Evolutionary conservation across 1,140 invertebrate genomes (phyloP).

Genomic region (Bombus haemorrhoidalis): DNA sequence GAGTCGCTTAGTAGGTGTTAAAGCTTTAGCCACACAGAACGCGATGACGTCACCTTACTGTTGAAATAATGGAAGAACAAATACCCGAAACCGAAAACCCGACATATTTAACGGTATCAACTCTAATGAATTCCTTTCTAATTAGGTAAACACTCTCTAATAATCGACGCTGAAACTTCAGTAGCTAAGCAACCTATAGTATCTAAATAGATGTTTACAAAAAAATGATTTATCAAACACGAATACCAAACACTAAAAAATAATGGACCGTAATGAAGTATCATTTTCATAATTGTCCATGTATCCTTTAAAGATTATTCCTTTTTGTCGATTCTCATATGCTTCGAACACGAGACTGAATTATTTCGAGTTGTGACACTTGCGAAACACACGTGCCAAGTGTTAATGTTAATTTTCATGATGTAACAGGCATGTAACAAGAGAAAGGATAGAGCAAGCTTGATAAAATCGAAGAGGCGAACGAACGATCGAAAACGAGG

Average conservation of each 20-base stretch:
- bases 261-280: not conserved
- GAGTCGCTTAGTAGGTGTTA: slow-evolving; percentile 26
- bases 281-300: not conserved
- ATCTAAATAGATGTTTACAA: too few relatives aligned
- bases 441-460: not conserved
- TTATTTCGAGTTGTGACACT: not conserved
- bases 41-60: not conserved
- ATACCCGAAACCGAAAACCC: not conserved
- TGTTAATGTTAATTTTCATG: not conserved
- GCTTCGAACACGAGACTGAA: not conserved
- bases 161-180: not conserved
- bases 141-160: slow-evolving; percentile 1
- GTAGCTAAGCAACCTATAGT: too few relatives aligned
- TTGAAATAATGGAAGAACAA: slow-evolving; percentile 17
- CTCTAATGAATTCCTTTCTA: slow-evolving; percentile 2
- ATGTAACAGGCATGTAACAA: not conserved
- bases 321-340: not conserved
- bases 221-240: not conserved
- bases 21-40: slow-evolving; percentile 25
- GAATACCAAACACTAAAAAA: too few relatives aligned
- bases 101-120: not conserved
- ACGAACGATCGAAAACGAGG: slow-evolving; percentile 5
- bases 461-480: not conserved
- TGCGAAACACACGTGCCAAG: not conserved
- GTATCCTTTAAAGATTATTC: too few relatives aligned